Base-by-base conservation (phyloP, 37 sponge, comb jelly and placozoan species). In the Halisarca cf. caerulea region DNA sequence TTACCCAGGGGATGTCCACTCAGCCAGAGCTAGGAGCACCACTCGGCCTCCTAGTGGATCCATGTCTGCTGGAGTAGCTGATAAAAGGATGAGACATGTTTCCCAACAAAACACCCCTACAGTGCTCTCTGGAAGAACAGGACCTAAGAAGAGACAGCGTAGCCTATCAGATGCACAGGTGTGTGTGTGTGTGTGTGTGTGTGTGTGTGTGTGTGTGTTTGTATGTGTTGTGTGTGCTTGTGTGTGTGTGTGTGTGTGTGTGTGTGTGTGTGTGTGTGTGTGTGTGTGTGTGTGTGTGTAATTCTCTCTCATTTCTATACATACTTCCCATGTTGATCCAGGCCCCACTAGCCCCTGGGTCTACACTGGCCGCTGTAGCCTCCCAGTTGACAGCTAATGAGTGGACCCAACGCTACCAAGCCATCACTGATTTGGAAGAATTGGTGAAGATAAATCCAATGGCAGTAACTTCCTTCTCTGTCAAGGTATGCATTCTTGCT, bases 391-490 rank as follows among this genome's bases (percentile, higher is more conserved):
- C 73, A 37, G 78, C 86, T 23, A 83, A 78, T 64, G 88, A 88
- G 42, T 94, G 94, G 94, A 82, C 69, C 3, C 89, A 94, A 58
- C 74, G 94, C 39, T 80, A 83, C 25, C 84, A 91, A 30, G 94
- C 89, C 37, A 44, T 94, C 20, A 34, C 59, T 18, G 87, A 81
- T 8, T 58, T 94, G 59, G 89, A 90, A 83, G 32, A 39, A 32
- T 82, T 79, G 62, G 70, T 86, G 21, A 64, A 79, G 42, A 5
- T 17, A 59, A 43, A 66, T 45, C 86, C 87, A 38, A 32, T 30
- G 28, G 80, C 87, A 1, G 33, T 86, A 57, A 54, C 45, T 35
- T 43, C 89, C 44, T 80, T 82, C 30, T 9, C 88, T 25, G 45
- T 69, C 27, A 88, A 85, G 82, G 92, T 92, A 51, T 15, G 80